Evolutionary conservation across 2,113 vertebrate genomes (phyloP), one percentile per base, ranked within the genome.

Genomic region (Equus przewalskii): DNA sequence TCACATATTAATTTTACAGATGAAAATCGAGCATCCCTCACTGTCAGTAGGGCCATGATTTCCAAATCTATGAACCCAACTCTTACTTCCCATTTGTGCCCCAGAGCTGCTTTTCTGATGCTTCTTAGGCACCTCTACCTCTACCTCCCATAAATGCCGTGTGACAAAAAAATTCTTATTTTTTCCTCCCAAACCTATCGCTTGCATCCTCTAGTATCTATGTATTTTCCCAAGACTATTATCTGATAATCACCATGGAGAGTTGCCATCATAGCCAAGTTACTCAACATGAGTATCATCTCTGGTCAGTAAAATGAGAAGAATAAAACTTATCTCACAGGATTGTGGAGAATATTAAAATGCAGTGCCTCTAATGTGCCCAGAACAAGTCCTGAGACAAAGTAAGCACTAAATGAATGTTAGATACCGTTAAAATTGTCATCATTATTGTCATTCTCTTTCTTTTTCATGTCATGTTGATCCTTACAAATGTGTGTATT

Each of bases 101-200:
- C 24, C 24, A 62, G 4, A 44, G 1, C 56, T 41, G 36, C 80
- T 30, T 30, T 2, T 60, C 80, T 62, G 14, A 62, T 44, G 56
- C 56, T 82, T 44, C 56, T 82, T 58, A 44, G 80, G 36, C 36
- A 62, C 15, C 80, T 30, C 14, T 33, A 30, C 36, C 7, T 18
- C 24, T 56, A 41, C 12, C 28, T 44, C 14, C 36, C 3, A 1
- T 5, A 11, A 30, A 44, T n/a, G 19, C 3, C 0, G 19, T 1
- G 14, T 28, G 14, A 28, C 36, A 28, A 82, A 64, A 30, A 44
- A 28, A 11, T 3, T 24, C 15, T 44, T 62, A 2, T 44, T 62
- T 44, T 64, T 64, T 0, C 60, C 56, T 82, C 56, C 36, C 56
- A 62, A 62, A 9, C 79, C 56, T 60, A 19, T 62, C 36, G 12